Base-by-base conservation (phyloP, 2,797 vertebrate genomes). In the Telmatherina bonti region DNA sequence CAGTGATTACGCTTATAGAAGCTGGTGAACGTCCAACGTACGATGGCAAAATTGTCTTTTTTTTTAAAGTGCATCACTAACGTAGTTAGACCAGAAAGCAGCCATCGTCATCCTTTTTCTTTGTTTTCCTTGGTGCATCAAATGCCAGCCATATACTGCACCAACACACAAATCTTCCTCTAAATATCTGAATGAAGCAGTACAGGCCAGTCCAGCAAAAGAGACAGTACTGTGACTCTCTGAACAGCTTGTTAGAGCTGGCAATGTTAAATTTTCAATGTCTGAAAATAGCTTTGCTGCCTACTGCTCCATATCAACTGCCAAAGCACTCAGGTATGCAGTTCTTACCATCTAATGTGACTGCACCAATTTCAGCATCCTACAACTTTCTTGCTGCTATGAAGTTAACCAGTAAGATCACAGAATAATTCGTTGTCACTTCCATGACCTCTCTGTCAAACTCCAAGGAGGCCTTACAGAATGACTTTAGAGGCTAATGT, bases 381-480 rank as follows among this genome's bases (percentile, higher is more conserved):
- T 29, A 49, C 29, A 65, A 41, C 30, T 58, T 69, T 56, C 38
- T 51, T 30, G n/a, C 41, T 15, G 16, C 67, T 69, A 59, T 71
- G 35, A 70, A 47, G 60, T 67, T 73, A 30, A 29, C 60, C 33
- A 38, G 22, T 22, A 49, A 38, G 58, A 67, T 69, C n/a, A 49
- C 31, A 74, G 62, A 76, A 72, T 38, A 72, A 64, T 33, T 53
- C 61, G 54, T 59, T 65, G 47, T 35, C 12, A 36, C 52, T 68
- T 76, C 36, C 33, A 65, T 41, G 51, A 45, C 51, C 20, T 67
- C 43, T 16, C 0, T 26, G 18, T 33, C 22, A 49, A 60, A 72
- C 55, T 68, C 78, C 20, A 59, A 64, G 56, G 41, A 35, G 43
- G 56, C 55, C 4, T 15, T 43, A 13, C 36, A 58, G 43, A 67